These are phyloP conservation scores for Macrotrachela quadricornifera DNA, from an alignment of 1,140 invertebrate genomes.

Conservation along the genomic window DNA sequence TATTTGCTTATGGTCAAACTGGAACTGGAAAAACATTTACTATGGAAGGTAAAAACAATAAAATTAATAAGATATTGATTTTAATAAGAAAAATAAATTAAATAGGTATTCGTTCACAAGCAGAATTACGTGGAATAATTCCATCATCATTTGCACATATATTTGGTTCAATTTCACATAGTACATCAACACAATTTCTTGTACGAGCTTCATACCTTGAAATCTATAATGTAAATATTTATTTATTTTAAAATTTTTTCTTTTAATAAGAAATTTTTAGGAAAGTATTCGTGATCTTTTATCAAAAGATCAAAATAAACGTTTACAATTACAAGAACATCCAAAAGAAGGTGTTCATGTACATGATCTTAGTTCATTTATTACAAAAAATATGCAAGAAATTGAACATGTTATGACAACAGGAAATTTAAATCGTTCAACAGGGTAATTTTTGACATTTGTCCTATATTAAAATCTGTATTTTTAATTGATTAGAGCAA, in stretches of 20 bases:
- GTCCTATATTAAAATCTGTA: constrained; percentile 52
- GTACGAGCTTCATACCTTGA: constrained; percentile 71
- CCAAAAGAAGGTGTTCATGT: constrained; percentile 9
- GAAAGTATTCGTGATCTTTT: constrained; percentile 45
- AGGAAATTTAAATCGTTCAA: constrained; percentile 50
- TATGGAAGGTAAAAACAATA: constrained; percentile 47
- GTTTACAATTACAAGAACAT: constrained; percentile 43
- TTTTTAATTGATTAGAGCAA: constrained; percentile 47
- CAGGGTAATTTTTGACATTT: no score
- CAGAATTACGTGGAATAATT: constrained; percentile 51
- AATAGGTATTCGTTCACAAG: constrained; percentile 21
- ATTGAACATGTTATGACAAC: constrained; percentile 50
- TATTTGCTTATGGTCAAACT: constrained; percentile 38
- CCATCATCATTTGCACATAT: constrained; percentile 44
- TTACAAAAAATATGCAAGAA: constrained; percentile 49
- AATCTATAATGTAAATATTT: constrained; percentile 58
- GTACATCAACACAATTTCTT: constrained; percentile 55
- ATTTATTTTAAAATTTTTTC: constrained; percentile 16
- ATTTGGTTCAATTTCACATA: constrained; percentile 35
- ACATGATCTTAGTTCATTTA: constrained; percentile 44
- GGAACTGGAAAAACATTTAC: constrained; percentile 35
- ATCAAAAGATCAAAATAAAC: constrained; percentile 42
- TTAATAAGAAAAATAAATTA: not conserved
- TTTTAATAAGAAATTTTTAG: no score
- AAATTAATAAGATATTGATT: constrained; percentile 44